These are phyloP conservation scores for Thamnophis sirtalis DNA, from an alignment of 2,113 vertebrate species.

Conservation along the genomic window DNA sequence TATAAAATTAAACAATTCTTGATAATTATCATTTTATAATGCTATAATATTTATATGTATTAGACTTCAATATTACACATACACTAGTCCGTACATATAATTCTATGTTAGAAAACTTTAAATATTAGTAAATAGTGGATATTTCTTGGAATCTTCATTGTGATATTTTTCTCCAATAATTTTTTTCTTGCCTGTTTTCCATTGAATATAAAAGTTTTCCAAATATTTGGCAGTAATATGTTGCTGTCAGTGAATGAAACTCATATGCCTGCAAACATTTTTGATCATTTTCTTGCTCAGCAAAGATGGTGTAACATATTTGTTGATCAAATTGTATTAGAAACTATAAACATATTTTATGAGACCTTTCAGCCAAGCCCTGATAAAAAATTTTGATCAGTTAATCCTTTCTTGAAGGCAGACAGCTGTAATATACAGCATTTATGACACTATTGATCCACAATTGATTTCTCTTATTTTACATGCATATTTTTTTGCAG, in stretches of 20 bases:
- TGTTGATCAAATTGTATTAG: constrained; percentile 33
- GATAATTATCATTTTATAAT: not conserved
- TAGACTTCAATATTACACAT: not conserved
- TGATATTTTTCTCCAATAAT: not conserved
- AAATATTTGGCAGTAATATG: constrained; percentile 17
- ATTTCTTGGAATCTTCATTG: constrained; percentile 19
- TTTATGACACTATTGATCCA: constrained; percentile 75
- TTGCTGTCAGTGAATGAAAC: constrained; percentile 38
- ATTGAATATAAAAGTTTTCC: constrained; percentile 9
- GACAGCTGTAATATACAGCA: constrained; percentile 64
- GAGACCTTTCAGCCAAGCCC: constrained; percentile 59
- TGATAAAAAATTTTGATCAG: constrained; percentile 61
- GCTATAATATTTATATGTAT: not conserved
- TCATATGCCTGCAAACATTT: constrained; percentile 33
- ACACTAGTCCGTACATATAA: not conserved
- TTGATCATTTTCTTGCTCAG: not conserved
- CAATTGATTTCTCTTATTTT: constrained; percentile 65
- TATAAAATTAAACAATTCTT: not conserved
- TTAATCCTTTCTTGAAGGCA: constrained; percentile 72
- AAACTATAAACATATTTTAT: constrained; percentile 34
- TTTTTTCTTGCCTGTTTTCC: constrained; percentile 14
- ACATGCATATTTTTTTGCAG: constrained; percentile 43
- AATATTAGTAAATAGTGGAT: not conserved
- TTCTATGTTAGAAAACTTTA: not conserved
- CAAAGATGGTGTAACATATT: constrained; percentile 5